Percentiles rank a stretch among this genome's conserved stretches.
These are phyloP conservation scores for Maniola hyperantus DNA, from an alignment of 2,888 invertebrate species.

Conservation along the genomic window DNA sequence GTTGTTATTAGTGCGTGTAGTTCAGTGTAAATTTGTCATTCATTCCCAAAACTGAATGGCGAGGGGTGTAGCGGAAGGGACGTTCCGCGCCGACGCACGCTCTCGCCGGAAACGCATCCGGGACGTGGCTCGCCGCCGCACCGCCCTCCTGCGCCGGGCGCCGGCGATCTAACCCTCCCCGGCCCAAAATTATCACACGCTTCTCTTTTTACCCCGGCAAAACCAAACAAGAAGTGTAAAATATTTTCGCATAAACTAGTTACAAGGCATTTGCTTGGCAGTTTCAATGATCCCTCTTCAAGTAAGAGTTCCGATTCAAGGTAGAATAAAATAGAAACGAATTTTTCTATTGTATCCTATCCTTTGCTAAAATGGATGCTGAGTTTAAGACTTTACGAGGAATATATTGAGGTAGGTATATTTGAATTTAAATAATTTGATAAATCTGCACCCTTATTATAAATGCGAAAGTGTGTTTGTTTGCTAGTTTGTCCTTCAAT, in stretches of 20 bases:
- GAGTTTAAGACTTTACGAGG: too few species aligned
- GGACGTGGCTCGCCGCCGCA: slow-evolving; percentile 70
- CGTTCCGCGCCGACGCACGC: slow-evolving; percentile 74
- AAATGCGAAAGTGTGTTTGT: too few species aligned
- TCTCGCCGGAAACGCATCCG: slow-evolving; percentile 77
- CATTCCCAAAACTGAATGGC: slow-evolving; percentile 61
- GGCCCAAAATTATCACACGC: slow-evolving; percentile 37
- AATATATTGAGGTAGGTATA: too few species aligned
- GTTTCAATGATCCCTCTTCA: not conserved
- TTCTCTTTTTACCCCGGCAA: slow-evolving; percentile 24
- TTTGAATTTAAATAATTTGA: too few species aligned
- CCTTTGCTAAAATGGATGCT: too few species aligned
- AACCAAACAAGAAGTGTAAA: slow-evolving; percentile 5
- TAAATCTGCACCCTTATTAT: too few species aligned
- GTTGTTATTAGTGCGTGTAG: slow-evolving; percentile 4
- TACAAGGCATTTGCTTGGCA: not conserved
- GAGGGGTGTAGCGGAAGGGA: slow-evolving; percentile 76
- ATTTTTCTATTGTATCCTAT: too few species aligned
- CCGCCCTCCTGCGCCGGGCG: slow-evolving; percentile 51
- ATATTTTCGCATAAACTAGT: not conserved
- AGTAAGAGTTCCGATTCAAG: not conserved
- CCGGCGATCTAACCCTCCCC: slow-evolving; percentile 54
- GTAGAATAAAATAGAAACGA: not conserved
- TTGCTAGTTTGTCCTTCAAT: too few species aligned
- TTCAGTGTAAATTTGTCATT: slow-evolving; percentile 53